Percentiles rank a stretch among this genome's conserved stretches.
These are phyloP conservation scores for Reticulitermes lucifugus DNA, from an alignment of 2,888 invertebrate genomes.

Conservation along the genomic window DNA sequence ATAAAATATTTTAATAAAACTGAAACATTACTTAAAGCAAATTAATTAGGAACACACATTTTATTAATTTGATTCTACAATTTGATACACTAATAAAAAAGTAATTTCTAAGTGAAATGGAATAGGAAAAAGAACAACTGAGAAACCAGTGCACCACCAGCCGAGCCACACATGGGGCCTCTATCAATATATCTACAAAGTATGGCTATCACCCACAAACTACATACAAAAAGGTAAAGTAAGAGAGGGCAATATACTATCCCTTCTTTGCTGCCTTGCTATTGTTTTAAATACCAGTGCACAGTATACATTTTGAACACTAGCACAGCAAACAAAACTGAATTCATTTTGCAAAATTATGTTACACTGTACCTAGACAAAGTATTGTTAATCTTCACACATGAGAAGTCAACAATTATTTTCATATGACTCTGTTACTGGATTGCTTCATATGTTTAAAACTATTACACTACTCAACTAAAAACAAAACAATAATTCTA, in stretches of 20 bases:
- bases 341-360: not conserved
- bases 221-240: not conserved
- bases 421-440: constrained; percentile 19
- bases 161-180: not conserved
- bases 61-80: constrained; percentile 28
- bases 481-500: constrained; percentile 41
- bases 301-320: not conserved
- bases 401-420: not conserved
- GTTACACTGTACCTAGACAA: constrained; percentile 10
- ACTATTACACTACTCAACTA: constrained; percentile 22
- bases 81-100: not conserved
- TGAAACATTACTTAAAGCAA: constrained; percentile 45
- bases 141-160: not conserved
- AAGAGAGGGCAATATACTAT: not conserved
- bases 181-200: not conserved
- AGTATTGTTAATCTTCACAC: constrained; percentile 12
- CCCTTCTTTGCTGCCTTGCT: constrained; percentile 27
- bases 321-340: constrained; percentile 20
- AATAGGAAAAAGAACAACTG: not conserved
- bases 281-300: not conserved
- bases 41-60: constrained; percentile 43
- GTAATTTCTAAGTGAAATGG: not conserved
- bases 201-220: not conserved
- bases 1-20: constrained; percentile 34
- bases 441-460: constrained; percentile 34